Percentiles rank a stretch among this genome's conserved stretches.
Evolutionary conservation across 2,888 invertebrate species (phyloP).

Genomic region (Agrilus cyanescens): DNA sequence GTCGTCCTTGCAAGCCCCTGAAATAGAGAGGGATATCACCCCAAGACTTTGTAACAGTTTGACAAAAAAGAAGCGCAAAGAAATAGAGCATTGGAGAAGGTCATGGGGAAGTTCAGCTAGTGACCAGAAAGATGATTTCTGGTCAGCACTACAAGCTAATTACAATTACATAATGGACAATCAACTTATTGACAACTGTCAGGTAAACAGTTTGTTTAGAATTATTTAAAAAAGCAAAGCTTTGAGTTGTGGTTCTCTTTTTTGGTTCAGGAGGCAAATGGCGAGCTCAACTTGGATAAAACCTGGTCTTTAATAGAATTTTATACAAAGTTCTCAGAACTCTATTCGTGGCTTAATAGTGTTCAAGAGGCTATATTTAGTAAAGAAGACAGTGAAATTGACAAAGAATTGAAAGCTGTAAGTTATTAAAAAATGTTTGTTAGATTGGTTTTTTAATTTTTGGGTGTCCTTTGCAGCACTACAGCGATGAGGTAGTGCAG

Average conservation of each 20-base stretch:
- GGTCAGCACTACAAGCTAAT: constrained; percentile 82
- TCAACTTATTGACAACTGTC: constrained; percentile 81
- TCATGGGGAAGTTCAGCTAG: constrained; percentile 67
- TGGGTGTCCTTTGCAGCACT: constrained; percentile 44
- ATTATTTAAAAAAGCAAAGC: background rate
- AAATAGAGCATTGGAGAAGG: constrained; percentile 54
- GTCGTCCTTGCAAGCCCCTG: constrained; percentile 61
- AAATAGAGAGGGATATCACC: constrained; percentile 38
- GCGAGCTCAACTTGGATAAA: constrained; percentile 56
- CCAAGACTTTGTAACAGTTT: constrained; percentile 78
- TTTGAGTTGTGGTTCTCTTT: constrained; percentile 5
- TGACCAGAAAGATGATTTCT: constrained; percentile 76
- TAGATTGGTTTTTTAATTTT: background rate
- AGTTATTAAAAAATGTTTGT: constrained; percentile 21
- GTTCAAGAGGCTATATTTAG: constrained; percentile 67
- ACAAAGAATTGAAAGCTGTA: constrained; percentile 56
- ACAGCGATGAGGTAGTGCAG: constrained; percentile 63
- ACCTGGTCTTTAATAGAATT: constrained; percentile 69
- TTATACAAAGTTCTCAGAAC: constrained; percentile 65
- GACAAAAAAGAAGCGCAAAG: constrained; percentile 56
- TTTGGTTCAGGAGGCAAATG: constrained; percentile 57
- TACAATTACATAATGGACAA: constrained; percentile 94
- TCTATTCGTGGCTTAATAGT: constrained; percentile 69
- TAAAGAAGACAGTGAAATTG: constrained; percentile 58
- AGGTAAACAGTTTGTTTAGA: constrained; percentile 30